Percentiles rank a stretch among this genome's conserved stretches.
Conservation (phyloP, 2,113 vertebrate genomes). For the Orthonyx spaldingii region DNA sequence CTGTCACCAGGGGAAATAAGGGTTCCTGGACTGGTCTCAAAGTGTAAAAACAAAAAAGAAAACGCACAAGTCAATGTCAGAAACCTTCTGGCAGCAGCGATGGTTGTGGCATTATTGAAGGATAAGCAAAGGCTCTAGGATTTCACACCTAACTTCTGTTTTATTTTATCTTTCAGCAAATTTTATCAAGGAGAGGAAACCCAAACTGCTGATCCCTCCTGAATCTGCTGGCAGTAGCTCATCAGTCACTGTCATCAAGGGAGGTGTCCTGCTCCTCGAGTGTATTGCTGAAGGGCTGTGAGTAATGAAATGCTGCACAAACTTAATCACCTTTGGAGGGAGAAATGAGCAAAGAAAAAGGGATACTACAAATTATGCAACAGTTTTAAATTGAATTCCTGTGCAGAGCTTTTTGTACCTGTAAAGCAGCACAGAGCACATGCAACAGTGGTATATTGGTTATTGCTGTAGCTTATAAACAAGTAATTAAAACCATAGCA, state of each 20-base stretch:
- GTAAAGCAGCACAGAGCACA: background rate
- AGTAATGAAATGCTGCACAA: slow-evolving; percentile 67
- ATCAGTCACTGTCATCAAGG: slow-evolving; percentile 78
- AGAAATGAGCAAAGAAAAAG: background rate
- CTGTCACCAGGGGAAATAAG: background rate
- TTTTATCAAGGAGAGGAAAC: slow-evolving; percentile 83
- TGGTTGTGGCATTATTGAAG: background rate
- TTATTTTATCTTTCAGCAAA: slow-evolving; percentile 75
- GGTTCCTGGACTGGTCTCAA: background rate
- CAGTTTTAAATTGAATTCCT: background rate
- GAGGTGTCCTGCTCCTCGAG: slow-evolving; percentile 83
- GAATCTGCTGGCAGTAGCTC: slow-evolving; percentile 68
- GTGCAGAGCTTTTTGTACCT: background rate
- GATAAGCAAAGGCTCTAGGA: background rate
- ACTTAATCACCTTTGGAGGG: background rate
- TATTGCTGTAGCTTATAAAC: background rate
- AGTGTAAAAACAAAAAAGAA: background rate
- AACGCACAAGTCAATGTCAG: fast-evolving
- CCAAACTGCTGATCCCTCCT: slow-evolving; percentile 82
- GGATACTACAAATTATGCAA: background rate
- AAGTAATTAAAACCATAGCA: background rate
- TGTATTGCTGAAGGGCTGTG: slow-evolving; percentile 95
- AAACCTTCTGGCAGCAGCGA: background rate
- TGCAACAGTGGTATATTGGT: background rate
- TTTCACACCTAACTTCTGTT: background rate